Conservation (phyloP, 2,888 invertebrate genomes). For the Drosophila meridiana region DNA sequence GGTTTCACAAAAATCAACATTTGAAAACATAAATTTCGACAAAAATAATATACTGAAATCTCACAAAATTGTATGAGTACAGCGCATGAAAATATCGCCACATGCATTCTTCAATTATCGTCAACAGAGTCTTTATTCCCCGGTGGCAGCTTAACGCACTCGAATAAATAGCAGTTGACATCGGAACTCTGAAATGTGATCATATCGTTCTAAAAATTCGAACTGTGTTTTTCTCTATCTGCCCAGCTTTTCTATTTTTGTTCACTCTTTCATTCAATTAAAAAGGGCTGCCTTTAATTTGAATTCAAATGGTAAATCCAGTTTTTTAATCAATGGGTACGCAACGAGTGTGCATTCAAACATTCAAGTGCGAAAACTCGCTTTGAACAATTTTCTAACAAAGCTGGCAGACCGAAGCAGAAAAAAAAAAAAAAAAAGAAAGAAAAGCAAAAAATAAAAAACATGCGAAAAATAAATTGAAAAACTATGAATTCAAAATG, state of each 20-base stretch:
- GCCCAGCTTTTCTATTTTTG: background rate
- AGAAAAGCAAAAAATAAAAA: background rate
- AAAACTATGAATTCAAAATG: constrained; percentile 28
- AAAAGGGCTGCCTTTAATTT: constrained; percentile 30
- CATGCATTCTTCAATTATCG: background rate
- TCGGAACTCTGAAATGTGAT: background rate
- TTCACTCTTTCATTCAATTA: constrained; percentile 7
- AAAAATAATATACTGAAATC: too few relatives aligned
- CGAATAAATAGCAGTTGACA: background rate
- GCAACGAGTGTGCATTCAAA: constrained; percentile 25
- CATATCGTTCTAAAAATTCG: background rate
- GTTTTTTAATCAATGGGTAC: constrained; percentile 49
- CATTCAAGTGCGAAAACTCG: constrained; percentile 36
- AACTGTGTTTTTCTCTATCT: background rate
- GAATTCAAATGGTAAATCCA: constrained; percentile 25
- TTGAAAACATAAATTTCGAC: too few relatives aligned
- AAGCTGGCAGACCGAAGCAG: constrained; percentile 17
- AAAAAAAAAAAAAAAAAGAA: background rate
- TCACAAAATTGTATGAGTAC: too few relatives aligned
- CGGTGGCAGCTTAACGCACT: background rate
- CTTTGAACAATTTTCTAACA: constrained; percentile 48
- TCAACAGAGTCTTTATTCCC: background rate
- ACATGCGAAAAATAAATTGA: constrained; percentile 8
- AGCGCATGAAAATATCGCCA: too few relatives aligned
- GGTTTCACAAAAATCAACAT: too few relatives aligned